Conservation (phyloP, 2,888 invertebrate genomes). For the Hirudinaria manillensis region DNA sequence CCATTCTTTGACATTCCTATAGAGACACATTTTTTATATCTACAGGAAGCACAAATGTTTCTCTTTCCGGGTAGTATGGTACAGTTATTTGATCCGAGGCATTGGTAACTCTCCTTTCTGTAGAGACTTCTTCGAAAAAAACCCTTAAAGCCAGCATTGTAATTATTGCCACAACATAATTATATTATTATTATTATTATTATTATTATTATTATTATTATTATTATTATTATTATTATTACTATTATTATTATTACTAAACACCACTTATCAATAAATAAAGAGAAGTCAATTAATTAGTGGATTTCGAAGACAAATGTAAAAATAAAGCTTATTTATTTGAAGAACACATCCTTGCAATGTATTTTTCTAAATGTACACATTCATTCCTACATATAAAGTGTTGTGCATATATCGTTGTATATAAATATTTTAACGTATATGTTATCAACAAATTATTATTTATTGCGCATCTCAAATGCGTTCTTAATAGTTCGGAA, state of each 20-base stretch:
- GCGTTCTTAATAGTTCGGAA: no score
- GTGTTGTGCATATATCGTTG: no score
- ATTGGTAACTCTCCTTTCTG: conserved; percentile 45
- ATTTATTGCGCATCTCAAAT: no score
- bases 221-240: no score
- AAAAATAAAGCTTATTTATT: background rate
- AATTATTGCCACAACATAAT: background rate
- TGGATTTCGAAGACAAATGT: no score
- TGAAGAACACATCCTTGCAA: background rate
- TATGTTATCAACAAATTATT: no score
- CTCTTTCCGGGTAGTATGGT: conserved; percentile 45
- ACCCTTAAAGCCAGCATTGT: conserved; percentile 41
- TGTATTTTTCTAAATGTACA: background rate
- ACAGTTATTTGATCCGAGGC: conserved; percentile 43
- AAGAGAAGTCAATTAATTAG: no score
- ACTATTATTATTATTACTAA: no score
- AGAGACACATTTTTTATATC: conserved; percentile 47
- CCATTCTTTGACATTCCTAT: conserved; percentile 52
- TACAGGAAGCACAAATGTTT: conserved; percentile 47
- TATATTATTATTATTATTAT: no score
- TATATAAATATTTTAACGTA: no score
- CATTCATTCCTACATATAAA: background rate
- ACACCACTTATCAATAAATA: no score
- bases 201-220: no score
- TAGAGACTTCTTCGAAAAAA: conserved; percentile 50